Conservation (phyloP, 1,140 invertebrate species). For the Holcopasites calliopsidis region DNA sequence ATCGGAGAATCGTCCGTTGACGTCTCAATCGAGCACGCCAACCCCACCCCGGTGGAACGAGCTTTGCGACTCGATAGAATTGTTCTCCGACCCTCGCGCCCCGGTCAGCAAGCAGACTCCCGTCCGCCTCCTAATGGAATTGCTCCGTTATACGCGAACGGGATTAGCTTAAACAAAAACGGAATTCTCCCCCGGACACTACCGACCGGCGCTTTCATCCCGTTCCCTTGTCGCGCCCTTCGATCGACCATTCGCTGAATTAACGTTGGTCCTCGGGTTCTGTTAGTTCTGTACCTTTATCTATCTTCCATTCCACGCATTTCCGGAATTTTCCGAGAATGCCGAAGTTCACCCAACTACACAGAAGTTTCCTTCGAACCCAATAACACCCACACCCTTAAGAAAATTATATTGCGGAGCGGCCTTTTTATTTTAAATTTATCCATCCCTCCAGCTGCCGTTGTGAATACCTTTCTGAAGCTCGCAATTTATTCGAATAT, state of each 20-base stretch:
- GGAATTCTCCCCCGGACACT: background rate
- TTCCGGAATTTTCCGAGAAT: background rate
- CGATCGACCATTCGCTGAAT: slow-evolving; percentile 10
- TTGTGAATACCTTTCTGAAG: background rate
- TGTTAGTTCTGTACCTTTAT: background rate
- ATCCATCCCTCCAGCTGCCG: background rate
- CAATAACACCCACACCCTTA: background rate
- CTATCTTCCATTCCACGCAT: background rate
- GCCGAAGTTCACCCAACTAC: background rate
- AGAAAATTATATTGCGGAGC: background rate
- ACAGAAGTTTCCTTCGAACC: background rate
- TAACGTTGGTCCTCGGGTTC: background rate
- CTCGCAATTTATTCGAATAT: background rate
- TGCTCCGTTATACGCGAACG: slow-evolving; percentile 54
- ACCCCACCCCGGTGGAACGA: slow-evolving; percentile 40
- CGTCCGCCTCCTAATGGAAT: slow-evolving; percentile 74
- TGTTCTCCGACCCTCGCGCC: slow-evolving; percentile 55
- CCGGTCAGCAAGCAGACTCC: slow-evolving; percentile 25
- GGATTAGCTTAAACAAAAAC: slow-evolving; percentile 65
- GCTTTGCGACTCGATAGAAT: slow-evolving; percentile 62
- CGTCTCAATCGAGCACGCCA: slow-evolving; percentile 67
- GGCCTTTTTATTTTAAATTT: no score
- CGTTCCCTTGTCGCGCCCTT: background rate
- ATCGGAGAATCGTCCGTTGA: slow-evolving; percentile 42
- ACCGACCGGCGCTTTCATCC: background rate